Evolutionary conservation across 2,888 invertebrate species (phyloP).

Genomic region (Drosophila gaucha): DNA sequence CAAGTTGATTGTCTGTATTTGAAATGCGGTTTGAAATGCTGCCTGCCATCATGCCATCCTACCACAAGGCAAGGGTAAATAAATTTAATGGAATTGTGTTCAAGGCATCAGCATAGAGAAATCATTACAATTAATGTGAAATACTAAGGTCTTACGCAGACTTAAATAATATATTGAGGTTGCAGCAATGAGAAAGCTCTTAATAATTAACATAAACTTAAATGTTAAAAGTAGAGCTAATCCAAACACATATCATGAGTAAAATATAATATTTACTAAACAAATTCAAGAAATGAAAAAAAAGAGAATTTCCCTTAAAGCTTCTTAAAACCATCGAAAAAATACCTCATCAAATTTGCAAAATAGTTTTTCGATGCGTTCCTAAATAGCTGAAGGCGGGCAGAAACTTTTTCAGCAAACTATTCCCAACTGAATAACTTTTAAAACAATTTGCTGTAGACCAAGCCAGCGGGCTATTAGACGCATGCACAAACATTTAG

Average conservation of each 20-base stretch:
- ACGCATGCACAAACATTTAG: not conserved
- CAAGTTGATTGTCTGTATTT: constrained; percentile 27
- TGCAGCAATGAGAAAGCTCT: not conserved
- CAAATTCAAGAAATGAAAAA: too few species aligned
- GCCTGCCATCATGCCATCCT: not conserved
- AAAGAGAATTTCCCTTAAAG: not conserved
- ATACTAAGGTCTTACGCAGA: not conserved
- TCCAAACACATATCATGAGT: too few species aligned
- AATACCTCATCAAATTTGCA: not conserved
- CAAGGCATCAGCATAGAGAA: not conserved
- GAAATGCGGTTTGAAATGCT: constrained; percentile 23
- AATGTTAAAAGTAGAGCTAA: too few species aligned
- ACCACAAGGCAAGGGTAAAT: constrained; percentile 15
- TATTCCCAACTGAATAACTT: constrained; percentile 14
- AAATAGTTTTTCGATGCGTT: constrained; percentile 16
- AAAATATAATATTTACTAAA: too few species aligned
- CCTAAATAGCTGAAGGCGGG: constrained; percentile 14
- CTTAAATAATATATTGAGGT: not conserved
- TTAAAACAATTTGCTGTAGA: constrained; percentile 18
- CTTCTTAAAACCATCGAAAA: constrained; percentile 3
- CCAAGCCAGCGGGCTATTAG: constrained; percentile 1
- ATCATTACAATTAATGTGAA: not conserved
- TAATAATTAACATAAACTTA: too few species aligned
- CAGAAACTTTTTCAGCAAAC: constrained; percentile 21
- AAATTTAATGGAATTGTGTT: constrained; percentile 13